Percentiles rank a stretch among this genome's conserved stretches.
These are phyloP conservation scores for Cacatua alba DNA, from an alignment of 2,113 vertebrate species.

Conservation along the genomic window DNA sequence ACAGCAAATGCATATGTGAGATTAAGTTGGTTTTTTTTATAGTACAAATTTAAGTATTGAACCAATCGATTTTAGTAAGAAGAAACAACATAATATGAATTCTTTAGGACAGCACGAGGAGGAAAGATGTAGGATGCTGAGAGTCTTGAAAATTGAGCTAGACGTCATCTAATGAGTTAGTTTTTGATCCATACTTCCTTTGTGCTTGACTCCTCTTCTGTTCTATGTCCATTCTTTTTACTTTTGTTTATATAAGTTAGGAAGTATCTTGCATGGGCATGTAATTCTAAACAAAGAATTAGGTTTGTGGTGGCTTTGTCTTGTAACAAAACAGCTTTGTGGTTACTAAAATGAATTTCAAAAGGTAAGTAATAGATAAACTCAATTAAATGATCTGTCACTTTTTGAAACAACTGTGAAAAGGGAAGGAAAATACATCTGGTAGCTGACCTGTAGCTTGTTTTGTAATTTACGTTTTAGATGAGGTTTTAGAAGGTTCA, in stretches of 20 bases:
- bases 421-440: not conserved
- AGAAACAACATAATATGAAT: not conserved
- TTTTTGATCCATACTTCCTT: not conserved
- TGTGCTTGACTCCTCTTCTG: not conserved
- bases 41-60: not conserved
- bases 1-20: not conserved
- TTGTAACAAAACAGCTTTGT: not conserved
- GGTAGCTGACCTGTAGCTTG: not conserved
- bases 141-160: not conserved
- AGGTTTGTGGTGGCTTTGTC: not conserved
- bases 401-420: slow-evolving; percentile 16
- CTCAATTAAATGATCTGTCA: not conserved
- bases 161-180: not conserved
- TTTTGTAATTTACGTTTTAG: not conserved
- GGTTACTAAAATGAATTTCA: not conserved
- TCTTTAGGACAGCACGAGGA: not conserved
- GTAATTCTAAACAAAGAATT: not conserved
- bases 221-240: not conserved
- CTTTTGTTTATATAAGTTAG: not conserved
- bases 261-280: not conserved
- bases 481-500: not conserved
- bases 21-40: not conserved
- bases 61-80: not conserved
- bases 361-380: not conserved
- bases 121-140: not conserved